Evolutionary conservation across 2,888 invertebrate genomes (phyloP).

Genomic region (Conomelus anceps): DNA sequence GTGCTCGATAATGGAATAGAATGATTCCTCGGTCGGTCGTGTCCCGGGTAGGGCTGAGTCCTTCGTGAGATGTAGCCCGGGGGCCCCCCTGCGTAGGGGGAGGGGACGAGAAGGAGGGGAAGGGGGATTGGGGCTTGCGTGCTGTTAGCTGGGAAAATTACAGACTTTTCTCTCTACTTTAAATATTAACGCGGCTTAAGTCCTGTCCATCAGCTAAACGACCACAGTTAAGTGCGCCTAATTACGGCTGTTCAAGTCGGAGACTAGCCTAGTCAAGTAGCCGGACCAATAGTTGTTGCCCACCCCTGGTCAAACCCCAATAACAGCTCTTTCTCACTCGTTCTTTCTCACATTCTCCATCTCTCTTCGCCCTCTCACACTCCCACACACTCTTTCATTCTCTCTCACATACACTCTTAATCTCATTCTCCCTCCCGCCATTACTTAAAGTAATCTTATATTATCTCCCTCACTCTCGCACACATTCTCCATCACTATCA

Average conservation of each 20-base stretch:
- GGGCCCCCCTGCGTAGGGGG: not conserved
- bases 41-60: not conserved
- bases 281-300: not conserved
- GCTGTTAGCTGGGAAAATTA: constrained; percentile 23
- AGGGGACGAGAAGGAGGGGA: not conserved
- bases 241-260: not conserved
- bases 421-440: too few species aligned
- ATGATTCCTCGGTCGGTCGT: not conserved
- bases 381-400: too few species aligned
- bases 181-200: constrained; percentile 27
- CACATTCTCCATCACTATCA: too few species aligned
- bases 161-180: constrained; percentile 24
- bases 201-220: constrained; percentile 26
- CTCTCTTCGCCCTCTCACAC: too few species aligned
- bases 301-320: not conserved
- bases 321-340: not conserved
- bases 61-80: not conserved
- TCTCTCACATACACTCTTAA: too few species aligned
- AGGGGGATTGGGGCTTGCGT: constrained; percentile 10
- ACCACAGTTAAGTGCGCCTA: constrained; percentile 2
- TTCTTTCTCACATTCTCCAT: not conserved
- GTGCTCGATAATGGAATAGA: not conserved
- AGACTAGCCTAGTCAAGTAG: not conserved
- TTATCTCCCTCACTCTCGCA: too few species aligned
- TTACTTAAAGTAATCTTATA: too few species aligned